These are phyloP conservation scores for Manduca sexta DNA, from an alignment of 1,140 invertebrate species.

Conservation along the genomic window DNA sequence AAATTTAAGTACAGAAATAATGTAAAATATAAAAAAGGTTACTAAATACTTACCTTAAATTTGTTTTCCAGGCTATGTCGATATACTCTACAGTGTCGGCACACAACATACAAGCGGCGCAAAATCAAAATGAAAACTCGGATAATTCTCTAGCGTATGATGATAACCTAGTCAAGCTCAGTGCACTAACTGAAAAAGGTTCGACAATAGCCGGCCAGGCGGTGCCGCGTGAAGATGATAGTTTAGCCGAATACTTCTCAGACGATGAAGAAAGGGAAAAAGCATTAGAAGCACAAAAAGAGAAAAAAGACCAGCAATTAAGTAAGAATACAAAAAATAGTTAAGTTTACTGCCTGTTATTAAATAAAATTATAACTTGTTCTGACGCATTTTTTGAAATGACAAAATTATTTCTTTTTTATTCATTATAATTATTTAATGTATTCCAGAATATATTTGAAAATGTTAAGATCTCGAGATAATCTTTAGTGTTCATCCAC, in stretches of 20 bases:
- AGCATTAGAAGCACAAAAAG: constrained; percentile 44
- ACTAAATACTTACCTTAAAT: not conserved
- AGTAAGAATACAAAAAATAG: constrained; percentile 46
- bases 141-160: constrained; percentile 30
- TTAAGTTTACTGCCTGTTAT: constrained; percentile 41
- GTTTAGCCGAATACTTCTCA: constrained; percentile 62
- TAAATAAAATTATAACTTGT: no score
- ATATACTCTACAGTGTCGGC: constrained; percentile 80
- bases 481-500: no score
- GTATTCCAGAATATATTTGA: no score
- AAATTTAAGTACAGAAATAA: no score
- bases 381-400: no score
- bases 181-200: constrained; percentile 42
- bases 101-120: constrained; percentile 37
- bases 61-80: constrained; percentile 77
- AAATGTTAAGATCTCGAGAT: no score
- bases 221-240: constrained; percentile 39
- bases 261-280: constrained; percentile 67
- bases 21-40: no score
- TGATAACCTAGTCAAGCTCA: constrained; percentile 50
- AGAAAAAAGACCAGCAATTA: constrained; percentile 45
- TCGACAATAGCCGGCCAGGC: constrained; percentile 41
- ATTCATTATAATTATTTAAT: no score
- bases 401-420: no score
- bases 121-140: constrained; percentile 27